A percentile compares a stretch with the other conserved stretches of the same genome.
These are phyloP conservation scores for Crossoptilon crossoptilon DNA, from an alignment of 2,797 vertebrate genomes.

Conservation along the genomic window DNA sequence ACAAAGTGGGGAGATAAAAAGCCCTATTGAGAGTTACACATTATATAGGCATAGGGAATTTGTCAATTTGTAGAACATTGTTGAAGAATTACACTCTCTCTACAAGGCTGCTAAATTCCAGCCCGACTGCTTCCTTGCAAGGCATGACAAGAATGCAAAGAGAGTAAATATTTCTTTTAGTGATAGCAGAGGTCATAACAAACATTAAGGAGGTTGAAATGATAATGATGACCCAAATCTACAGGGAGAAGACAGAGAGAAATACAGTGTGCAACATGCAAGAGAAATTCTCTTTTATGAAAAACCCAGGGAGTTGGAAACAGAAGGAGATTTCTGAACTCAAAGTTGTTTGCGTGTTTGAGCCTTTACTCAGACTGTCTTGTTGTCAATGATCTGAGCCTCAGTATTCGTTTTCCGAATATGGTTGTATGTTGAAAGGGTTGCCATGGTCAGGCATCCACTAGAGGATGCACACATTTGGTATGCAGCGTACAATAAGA, in stretches of 20 bases:
- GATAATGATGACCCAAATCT: neutral
- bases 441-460: fast-evolving
- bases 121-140: neutral
- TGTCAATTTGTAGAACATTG: slow-evolving; percentile 4
- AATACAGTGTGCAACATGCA: neutral
- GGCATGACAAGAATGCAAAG: neutral
- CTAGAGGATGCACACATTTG: neutral
- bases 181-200: neutral
- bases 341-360: neutral
- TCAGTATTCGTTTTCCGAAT: neutral
- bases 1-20: neutral
- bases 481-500: neutral
- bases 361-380: neutral
- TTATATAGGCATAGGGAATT: neutral
- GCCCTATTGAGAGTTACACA: neutral
- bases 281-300: neutral
- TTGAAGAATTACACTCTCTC: neutral
- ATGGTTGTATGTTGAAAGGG: neutral
- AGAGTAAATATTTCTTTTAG: neutral
- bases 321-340: neutral
- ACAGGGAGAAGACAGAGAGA: neutral
- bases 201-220: neutral
- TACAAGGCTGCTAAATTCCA: slow-evolving; percentile 11
- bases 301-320: neutral
- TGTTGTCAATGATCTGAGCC: neutral